Base-by-base conservation (phyloP, 2,888 invertebrate species). In the Paralinhomoeus sp. region DNA sequence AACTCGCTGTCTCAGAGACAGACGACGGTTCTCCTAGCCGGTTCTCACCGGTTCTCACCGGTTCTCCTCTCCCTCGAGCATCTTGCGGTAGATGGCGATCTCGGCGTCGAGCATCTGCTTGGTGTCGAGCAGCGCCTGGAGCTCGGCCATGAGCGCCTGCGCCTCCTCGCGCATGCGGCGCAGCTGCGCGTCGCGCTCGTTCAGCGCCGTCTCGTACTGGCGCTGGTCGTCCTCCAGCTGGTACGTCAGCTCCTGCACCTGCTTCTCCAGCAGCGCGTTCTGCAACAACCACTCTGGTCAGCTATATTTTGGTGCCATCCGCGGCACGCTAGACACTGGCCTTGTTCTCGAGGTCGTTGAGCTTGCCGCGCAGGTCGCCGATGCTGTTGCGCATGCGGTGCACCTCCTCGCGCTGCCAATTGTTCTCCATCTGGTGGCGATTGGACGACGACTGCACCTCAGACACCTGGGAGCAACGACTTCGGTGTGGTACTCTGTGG, bases 1-100 rank as follows among this genome's bases (percentile, higher is more conserved):
- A 5, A 27, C 12, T 27, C 27, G 27, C 27, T 9, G 27, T 27
- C 27, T 27, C 27, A 12, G 12, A 5, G 5, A 9, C 12, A 12
- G 27, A 27, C 27, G 27, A 18, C 17, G 24, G 7, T 18, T n/a
- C n/a, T n/a, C n/a, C n/a, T n/a, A n/a, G n/a, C n/a, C n/a, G n/a
- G n/a, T n/a, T n/a, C n/a, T n/a, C n/a, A n/a, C 27, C 7, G 3
- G 13, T 18, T n/a, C 36, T 27, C 22, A 40, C 40, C 40, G 27
- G 56, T 54, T 64, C 56, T 68, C 68, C 49, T 68, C 68, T 37
- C 65, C 62, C 54, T 68, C 68, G 53, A 68, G 54, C 51, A 68
- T 60, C 50, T 67, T 68, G 47, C 68, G 58, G 61, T 68, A 68
- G 45, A 68, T 68, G 46, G 66, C 65, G 48, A 68, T 68, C 56